Conservation (phyloP, 2,113 vertebrate species). For the Sinocyclocheilus grahami region DNA sequence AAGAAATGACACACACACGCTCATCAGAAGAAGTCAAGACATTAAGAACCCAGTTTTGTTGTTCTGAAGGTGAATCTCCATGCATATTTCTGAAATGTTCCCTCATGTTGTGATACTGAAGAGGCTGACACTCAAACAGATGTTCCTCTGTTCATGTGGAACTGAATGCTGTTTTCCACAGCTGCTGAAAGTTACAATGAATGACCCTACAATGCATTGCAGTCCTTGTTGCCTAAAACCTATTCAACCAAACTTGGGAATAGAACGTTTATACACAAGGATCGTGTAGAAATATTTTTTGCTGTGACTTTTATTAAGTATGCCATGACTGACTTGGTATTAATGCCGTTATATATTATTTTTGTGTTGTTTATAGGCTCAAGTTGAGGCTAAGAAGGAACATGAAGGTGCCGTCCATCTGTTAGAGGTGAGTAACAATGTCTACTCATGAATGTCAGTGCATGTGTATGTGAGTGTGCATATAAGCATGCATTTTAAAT, state of each 20-base stretch:
- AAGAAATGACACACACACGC: not conserved
- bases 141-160: slow-evolving; percentile 62
- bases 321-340: not conserved
- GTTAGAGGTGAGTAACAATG: slow-evolving; percentile 89
- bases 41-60: not conserved
- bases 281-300: not conserved
- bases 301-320: not conserved
- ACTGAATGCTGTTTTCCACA: slow-evolving; percentile 59
- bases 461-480: slow-evolving; percentile 7
- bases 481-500: slow-evolving; percentile 48
- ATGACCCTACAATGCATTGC: slow-evolving; percentile 46
- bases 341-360: slow-evolving; percentile 17
- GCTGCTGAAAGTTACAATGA: slow-evolving; percentile 64
- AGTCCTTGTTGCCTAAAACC: not conserved
- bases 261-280: not conserved
- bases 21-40: slow-evolving; percentile 6
- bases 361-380: slow-evolving; percentile 83
- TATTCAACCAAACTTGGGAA: not conserved
- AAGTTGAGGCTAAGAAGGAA: slow-evolving; percentile 98
- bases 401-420: slow-evolving; percentile 96
- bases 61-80: not conserved
- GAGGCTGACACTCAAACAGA: slow-evolving; percentile 66
- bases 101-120: slow-evolving; percentile 62
- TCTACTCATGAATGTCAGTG: not conserved
- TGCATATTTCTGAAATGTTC: slow-evolving; percentile 48